Evolutionary conservation across 2,797 vertebrate species (phyloP).

Genomic region (Gadopsis bispinosus): DNA sequence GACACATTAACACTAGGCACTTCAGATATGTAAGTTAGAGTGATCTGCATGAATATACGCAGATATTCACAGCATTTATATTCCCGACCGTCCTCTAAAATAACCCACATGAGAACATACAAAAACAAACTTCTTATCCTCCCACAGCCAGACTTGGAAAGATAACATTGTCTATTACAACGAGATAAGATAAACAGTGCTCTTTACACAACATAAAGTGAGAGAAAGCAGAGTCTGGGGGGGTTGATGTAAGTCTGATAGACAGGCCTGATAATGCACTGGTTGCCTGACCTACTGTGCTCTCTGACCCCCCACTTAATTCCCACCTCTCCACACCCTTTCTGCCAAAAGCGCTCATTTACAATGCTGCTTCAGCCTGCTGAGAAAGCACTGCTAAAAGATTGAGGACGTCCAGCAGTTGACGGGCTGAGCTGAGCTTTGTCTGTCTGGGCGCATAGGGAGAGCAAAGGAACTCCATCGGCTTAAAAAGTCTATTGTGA

Average conservation of each 20-base stretch:
- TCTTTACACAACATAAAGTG: conserved; percentile 35
- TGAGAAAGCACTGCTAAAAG: conserved; percentile 51
- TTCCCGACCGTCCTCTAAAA: background rate
- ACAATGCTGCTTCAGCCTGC: conserved; percentile 56
- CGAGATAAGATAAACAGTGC: conserved; percentile 34
- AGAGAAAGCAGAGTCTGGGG: conserved; percentile 62
- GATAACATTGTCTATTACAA: conserved; percentile 37
- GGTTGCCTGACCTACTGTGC: conserved; percentile 69
- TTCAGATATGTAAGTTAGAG: background rate
- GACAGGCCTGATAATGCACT: conserved; percentile 74
- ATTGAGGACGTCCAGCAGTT: conserved; percentile 63
- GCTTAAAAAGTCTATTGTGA: conserved; percentile 53
- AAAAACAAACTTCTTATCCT: conserved; percentile 20
- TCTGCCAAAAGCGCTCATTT: conserved; percentile 49
- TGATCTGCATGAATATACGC: background rate
- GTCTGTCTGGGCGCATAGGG: conserved; percentile 29
- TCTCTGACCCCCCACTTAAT: conserved; percentile 76
- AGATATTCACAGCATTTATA: background rate
- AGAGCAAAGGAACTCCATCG: conserved; percentile 26
- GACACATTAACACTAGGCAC: background rate
- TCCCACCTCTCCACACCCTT: conserved; percentile 74
- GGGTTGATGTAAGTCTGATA: conserved; percentile 57
- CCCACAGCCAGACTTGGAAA: conserved; percentile 3
- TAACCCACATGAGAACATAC: background rate
- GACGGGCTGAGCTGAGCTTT: conserved; percentile 64